phyloP scores from a whole-genome alignment of 2,888 invertebrate genomes.

The Siphonodentalium dalli region DNA sequence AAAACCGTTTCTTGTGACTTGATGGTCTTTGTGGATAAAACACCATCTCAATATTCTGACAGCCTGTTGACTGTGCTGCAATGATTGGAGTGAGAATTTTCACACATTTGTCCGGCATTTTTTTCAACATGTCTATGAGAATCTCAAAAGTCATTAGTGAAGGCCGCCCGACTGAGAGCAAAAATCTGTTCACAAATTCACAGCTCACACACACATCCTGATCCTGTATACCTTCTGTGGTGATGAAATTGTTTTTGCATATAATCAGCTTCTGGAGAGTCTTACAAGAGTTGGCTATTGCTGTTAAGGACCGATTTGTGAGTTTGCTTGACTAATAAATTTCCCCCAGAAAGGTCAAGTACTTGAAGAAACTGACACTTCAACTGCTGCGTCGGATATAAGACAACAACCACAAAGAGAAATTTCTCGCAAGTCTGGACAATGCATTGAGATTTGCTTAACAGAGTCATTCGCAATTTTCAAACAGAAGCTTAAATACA shows the following conservation, averaged over 20 bases:
- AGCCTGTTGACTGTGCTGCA: too few species aligned
- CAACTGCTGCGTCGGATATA: slow-evolving; percentile 34
- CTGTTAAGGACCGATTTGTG: slow-evolving; percentile 27
- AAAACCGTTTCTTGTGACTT: too few species aligned
- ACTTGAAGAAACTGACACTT: slow-evolving; percentile 23
- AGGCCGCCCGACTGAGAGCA: too few species aligned
- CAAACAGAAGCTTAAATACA: slow-evolving; percentile 37
- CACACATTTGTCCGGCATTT: too few species aligned
- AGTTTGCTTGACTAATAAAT: slow-evolving; percentile 30
- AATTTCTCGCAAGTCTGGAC: slow-evolving; percentile 31
- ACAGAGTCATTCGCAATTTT: slow-evolving; percentile 33
- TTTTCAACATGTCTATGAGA: too few species aligned
- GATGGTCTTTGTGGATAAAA: too few species aligned
- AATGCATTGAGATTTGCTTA: slow-evolving; percentile 30
- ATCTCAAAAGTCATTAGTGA: too few species aligned
- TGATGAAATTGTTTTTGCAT: slow-evolving; percentile 25
- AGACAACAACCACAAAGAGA: slow-evolving; percentile 35
- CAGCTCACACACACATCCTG: too few species aligned
- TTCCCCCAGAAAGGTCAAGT: slow-evolving; percentile 34
- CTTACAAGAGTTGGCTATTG: slow-evolving; percentile 28
- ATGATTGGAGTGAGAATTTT: too few species aligned
- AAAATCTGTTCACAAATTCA: too few species aligned
- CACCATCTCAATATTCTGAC: too few species aligned
- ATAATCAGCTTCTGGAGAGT: slow-evolving; percentile 25
- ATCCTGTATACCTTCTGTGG: slow-evolving; percentile 23